Evolutionary conservation across 2,113 vertebrate genomes (phyloP).

Genomic region (Apteryx mantelli): DNA sequence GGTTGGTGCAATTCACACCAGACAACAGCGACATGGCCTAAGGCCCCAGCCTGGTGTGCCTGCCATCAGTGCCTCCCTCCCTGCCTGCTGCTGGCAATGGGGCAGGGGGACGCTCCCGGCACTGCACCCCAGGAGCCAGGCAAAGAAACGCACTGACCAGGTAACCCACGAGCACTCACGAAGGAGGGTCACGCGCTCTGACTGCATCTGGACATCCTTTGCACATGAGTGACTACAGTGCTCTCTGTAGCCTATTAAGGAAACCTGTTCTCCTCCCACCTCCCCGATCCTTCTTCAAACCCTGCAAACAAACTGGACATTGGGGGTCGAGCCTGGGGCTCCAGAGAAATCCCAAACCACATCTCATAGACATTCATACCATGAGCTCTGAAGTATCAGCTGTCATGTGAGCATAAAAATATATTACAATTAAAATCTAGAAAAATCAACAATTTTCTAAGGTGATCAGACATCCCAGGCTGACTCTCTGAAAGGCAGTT

Average conservation of each 20-base stretch:
- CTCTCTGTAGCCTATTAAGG: neutral
- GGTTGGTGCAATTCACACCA: neutral
- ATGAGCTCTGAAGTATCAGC: neutral
- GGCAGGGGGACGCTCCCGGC: neutral
- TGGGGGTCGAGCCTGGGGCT: neutral
- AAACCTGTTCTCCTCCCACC: neutral
- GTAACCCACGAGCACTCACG: neutral
- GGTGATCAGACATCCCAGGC: conserved; percentile 1
- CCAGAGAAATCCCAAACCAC: neutral
- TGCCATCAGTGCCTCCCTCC: no score
- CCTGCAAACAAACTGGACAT: neutral
- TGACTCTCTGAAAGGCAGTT: neutral
- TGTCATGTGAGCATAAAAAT: conserved; percentile 17
- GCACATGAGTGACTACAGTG: accelerated
- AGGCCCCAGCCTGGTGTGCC: accelerated
- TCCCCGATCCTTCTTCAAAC: neutral
- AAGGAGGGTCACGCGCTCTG: neutral
- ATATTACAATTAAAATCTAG: conserved; percentile 34
- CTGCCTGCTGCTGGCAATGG: neutral
- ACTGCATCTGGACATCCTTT: accelerated
- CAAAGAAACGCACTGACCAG: neutral
- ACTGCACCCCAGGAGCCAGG: neutral
- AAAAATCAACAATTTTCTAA: conserved; percentile 38
- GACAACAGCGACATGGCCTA: accelerated
- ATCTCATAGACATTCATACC: neutral